Percentiles rank a stretch among this genome's conserved stretches.
These are phyloP conservation scores for Bombus huntii DNA, from an alignment of 1,140 invertebrate species.

Conservation along the genomic window DNA sequence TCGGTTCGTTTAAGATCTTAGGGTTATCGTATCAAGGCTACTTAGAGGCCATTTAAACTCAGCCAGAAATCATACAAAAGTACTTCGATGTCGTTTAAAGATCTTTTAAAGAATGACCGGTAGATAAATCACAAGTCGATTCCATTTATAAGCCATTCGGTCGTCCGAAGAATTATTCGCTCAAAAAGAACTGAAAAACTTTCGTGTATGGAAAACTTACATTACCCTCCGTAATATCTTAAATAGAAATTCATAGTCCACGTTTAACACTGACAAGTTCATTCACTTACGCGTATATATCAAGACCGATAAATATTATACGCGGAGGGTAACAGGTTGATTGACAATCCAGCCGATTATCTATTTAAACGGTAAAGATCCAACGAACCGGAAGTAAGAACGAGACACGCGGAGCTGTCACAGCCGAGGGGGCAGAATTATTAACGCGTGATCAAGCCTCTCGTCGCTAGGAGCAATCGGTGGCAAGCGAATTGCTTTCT, in stretches of 20 bases:
- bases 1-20: too few relatives aligned
- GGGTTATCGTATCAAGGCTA: too few relatives aligned
- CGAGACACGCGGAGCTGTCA: constrained; percentile 3
- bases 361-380: constrained; percentile 7
- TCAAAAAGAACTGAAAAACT: neutral
- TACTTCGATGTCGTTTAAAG: too few relatives aligned
- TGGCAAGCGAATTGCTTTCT: neutral
- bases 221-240: neutral
- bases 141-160: neutral
- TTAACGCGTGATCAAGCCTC: constrained; percentile 7
- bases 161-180: neutral
- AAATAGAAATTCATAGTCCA: neutral
- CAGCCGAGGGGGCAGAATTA: neutral
- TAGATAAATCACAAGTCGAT: too few relatives aligned
- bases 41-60: too few relatives aligned
- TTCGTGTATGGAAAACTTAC: neutral
- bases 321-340: neutral
- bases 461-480: neutral
- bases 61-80: too few relatives aligned
- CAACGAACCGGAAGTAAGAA: constrained; percentile 26
- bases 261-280: neutral
- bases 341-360: neutral
- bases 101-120: too few relatives aligned
- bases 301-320: neutral
- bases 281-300: neutral